phyloP scores from a whole-genome alignment of 2,888 invertebrate species.

The Phasia obesa region DNA sequence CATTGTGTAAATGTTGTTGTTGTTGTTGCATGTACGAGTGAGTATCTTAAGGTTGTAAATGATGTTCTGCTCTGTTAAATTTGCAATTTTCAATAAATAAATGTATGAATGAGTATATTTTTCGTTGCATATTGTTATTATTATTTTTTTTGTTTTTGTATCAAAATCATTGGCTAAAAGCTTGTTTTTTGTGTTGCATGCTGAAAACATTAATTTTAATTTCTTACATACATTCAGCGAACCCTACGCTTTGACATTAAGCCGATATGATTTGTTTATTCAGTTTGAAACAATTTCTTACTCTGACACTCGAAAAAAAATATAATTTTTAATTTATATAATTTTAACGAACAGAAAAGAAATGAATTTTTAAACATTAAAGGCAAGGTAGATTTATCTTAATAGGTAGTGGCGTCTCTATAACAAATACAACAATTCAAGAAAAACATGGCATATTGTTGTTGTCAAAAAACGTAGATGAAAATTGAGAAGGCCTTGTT shows the following conservation, averaged over 20 bases:
- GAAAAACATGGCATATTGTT: no score
- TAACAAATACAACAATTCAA: no score
- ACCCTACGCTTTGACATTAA: not conserved
- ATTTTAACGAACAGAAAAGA: no score
- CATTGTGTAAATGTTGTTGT: conserved; percentile 15
- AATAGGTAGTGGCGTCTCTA: no score
- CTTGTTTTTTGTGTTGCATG: conserved; percentile 33
- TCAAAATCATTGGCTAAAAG: conserved; percentile 32
- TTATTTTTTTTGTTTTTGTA: conserved; percentile 14
- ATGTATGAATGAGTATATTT: conserved; percentile 30
- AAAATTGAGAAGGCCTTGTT: no score
- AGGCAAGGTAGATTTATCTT: no score
- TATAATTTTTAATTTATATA: no score
- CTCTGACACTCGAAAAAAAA: no score
- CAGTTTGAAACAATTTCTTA: not conserved
- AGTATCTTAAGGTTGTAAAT: conserved; percentile 66
- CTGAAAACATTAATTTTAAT: conserved; percentile 58
- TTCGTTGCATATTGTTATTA: conserved; percentile 1
- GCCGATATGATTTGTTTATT: not conserved
- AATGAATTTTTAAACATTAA: no score
- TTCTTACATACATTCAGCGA: conserved; percentile 44
- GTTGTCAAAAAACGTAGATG: no score
- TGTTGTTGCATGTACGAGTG: conserved; percentile 14
- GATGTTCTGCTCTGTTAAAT: conserved; percentile 70
- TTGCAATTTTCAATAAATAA: conserved; percentile 65